Conservation (phyloP, 2,113 vertebrate species). For the Thunnus thynnus region DNA sequence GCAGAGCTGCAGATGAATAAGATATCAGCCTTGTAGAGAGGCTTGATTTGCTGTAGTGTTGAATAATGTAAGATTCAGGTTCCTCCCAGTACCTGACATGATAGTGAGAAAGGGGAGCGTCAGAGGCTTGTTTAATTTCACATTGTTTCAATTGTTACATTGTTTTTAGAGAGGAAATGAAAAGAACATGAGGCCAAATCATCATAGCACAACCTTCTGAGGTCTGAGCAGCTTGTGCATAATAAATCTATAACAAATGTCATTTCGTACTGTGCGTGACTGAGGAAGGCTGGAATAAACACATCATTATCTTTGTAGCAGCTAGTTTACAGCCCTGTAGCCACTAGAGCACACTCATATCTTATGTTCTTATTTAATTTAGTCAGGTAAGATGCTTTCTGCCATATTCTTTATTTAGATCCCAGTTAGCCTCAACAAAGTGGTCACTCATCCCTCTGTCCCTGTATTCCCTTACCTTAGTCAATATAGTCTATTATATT, state of each 20-base stretch:
- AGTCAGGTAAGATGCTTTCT: background rate
- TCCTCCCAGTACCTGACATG: slow-evolving; percentile 53
- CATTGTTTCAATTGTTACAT: slow-evolving; percentile 37
- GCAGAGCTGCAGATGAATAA: slow-evolving; percentile 67
- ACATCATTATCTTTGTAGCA: background rate
- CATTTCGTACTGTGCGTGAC: background rate
- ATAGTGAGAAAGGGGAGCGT: slow-evolving; percentile 30
- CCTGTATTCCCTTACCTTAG: background rate
- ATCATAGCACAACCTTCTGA: slow-evolving; percentile 16
- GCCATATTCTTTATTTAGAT: too few species aligned
- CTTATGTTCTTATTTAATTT: background rate
- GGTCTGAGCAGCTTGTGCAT: too few species aligned
- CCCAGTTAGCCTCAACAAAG: too few species aligned
- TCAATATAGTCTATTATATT: background rate
- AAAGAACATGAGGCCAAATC: background rate
- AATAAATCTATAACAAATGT: too few species aligned
- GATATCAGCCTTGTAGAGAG: slow-evolving; percentile 73
- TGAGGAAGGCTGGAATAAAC: background rate
- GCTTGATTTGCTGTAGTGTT: slow-evolving; percentile 49
- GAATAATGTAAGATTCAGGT: slow-evolving; percentile 60
- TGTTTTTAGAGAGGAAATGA: slow-evolving; percentile 16
- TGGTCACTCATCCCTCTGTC: too few species aligned
- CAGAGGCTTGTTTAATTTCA: slow-evolving; percentile 40
- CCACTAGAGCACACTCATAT: too few species aligned
- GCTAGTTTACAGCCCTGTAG: background rate